Evolutionary conservation across 2,888 invertebrate species (phyloP), one percentile per base, ranked within the genome.

Genomic region (Trissoscelio sp.): DNA sequence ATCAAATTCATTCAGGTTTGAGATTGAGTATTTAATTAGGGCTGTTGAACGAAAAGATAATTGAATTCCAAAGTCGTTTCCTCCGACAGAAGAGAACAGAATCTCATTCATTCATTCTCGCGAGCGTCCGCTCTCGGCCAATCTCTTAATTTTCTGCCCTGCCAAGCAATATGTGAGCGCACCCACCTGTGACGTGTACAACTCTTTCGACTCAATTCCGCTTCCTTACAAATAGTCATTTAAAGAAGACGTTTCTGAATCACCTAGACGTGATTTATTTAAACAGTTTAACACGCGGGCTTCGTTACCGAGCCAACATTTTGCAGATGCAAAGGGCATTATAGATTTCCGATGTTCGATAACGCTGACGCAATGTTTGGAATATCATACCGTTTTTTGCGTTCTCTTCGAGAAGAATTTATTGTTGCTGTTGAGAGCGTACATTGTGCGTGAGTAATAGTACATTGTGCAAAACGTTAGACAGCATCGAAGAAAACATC

Each of bases 21-120:
- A 85, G 85, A 88, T 87, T 85, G 87, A 88, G 86, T 85, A 87
- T 88, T 88, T 88, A 88, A 89, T 88, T 88, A 87, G 86, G 81
- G 80, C 72, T 83, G 83, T 64, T 86, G 85, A 87, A 84, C 82
- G 81, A 84, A 85, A 85, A 86, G 88, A 87, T 87, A 89, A 83
- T 83, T 81, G 75, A 82, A 82, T 79, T 79, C 75, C 64, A 75
- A 83, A 85, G 84, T 84, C 84, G 84, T 84, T 85, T 85, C 82
- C 66, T 74, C 69, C 42, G 37, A 79, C 73, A 22, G 82, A 83
- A 80, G 62, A 69, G 70, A 74, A 78, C 74, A 69, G 53, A 73
- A 69, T 73, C 62, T 69, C 72, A 73, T 81, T 73, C 79, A 81
- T 78, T 81, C 81, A 81, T 81, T 81, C 75, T 81, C 73, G 77